Conservation (phyloP, 2,888 invertebrate species). For the Ernsta delagoae region DNA sequence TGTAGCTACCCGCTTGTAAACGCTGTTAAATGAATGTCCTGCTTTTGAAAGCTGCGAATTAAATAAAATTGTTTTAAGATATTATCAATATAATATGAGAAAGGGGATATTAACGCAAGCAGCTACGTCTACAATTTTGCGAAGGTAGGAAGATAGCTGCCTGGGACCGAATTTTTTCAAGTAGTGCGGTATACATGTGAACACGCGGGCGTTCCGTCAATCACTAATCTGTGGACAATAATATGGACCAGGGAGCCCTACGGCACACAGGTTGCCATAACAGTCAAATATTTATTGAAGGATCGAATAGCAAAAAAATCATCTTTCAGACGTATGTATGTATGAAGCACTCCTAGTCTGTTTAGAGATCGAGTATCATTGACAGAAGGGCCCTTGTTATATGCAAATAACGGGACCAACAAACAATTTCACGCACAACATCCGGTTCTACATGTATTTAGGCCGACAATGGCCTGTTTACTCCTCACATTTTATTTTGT, state of each 20-base stretch:
- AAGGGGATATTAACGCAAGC: too few species aligned
- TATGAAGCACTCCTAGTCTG: background rate
- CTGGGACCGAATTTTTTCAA: too few species aligned
- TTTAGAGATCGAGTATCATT: conserved; percentile 21
- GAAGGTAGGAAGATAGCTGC: too few species aligned
- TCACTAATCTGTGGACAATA: too few species aligned
- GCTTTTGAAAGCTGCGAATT: background rate
- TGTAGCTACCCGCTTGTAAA: background rate
- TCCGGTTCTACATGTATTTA: conserved; percentile 26
- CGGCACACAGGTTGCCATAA: too few species aligned
- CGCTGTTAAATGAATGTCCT: background rate
- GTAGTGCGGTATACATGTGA: too few species aligned
- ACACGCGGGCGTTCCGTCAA: too few species aligned
- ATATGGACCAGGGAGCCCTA: too few species aligned
- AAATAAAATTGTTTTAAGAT: background rate
- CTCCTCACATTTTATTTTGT: conserved; percentile 31
- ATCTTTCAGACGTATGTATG: background rate
- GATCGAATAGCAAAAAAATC: background rate
- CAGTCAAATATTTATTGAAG: background rate
- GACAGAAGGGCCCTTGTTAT: conserved; percentile 18
- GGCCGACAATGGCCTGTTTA: conserved; percentile 33
- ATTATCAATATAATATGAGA: too few species aligned
- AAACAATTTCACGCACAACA: conserved; percentile 31
- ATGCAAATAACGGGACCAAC: conserved; percentile 15
- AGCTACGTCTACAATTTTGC: too few species aligned